A percentile compares a stretch with the other conserved stretches of the same genome.
Evolutionary conservation across 2,888 invertebrate genomes (phyloP).

Genomic region (Muschampia plurimacula): DNA sequence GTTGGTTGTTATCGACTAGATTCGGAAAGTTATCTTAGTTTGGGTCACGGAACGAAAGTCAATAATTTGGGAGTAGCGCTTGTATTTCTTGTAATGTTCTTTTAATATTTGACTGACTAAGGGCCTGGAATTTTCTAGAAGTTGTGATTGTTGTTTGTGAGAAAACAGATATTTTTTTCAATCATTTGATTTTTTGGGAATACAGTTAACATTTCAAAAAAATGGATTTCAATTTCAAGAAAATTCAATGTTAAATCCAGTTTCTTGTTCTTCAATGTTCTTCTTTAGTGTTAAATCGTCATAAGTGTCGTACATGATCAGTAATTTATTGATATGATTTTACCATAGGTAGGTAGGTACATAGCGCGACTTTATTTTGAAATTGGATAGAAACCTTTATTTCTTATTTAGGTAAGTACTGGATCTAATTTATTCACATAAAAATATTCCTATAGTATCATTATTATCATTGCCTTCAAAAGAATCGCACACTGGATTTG

Average conservation of each 20-base stretch:
- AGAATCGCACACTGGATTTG: background rate
- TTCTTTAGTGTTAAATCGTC: too few species aligned
- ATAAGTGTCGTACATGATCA: too few species aligned
- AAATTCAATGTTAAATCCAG: too few species aligned
- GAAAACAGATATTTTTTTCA: background rate
- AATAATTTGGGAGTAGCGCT: conserved; percentile 3
- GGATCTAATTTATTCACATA: too few species aligned
- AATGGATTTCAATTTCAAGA: too few species aligned
- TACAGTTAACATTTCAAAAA: background rate
- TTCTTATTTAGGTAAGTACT: too few species aligned
- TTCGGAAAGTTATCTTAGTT: conserved; percentile 8
- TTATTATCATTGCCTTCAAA: background rate
- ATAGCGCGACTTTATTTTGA: too few species aligned
- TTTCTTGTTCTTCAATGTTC: too few species aligned
- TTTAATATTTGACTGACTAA: background rate
- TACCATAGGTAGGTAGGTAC: too few species aligned
- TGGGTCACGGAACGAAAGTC: background rate
- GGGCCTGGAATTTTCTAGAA: background rate
- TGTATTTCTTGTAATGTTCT: background rate
- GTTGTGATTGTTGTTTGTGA: background rate
- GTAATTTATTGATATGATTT: too few species aligned
- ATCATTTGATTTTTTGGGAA: background rate
- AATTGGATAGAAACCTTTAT: too few species aligned
- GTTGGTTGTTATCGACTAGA: conserved; percentile 17
- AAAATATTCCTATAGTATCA: background rate